Conservation (phyloP, 2,113 vertebrate species). For the Junco hyemalis region DNA sequence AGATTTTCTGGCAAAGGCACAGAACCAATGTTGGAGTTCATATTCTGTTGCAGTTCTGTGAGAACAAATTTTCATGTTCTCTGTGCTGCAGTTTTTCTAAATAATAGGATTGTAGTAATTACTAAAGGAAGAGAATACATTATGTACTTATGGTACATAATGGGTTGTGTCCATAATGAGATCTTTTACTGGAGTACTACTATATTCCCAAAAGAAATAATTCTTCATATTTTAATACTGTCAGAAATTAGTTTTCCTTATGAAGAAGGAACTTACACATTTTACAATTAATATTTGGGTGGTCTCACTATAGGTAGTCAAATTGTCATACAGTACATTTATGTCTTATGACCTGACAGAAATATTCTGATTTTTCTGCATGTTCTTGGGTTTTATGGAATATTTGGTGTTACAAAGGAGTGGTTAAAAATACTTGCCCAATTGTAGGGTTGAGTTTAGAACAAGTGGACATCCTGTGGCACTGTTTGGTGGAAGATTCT, state of each 20-base stretch:
- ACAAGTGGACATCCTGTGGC: conserved; percentile 98
- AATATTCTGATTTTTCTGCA: neutral
- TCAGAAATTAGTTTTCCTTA: neutral
- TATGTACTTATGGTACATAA: neutral
- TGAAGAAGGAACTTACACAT: neutral
- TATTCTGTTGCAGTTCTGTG: neutral
- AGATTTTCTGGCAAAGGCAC: neutral
- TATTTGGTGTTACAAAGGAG: neutral
- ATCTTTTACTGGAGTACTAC: neutral
- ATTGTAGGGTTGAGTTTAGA: conserved; percentile 92
- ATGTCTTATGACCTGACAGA: neutral
- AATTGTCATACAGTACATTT: neutral
- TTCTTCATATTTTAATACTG: neutral
- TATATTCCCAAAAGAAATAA: neutral
- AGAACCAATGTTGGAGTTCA: neutral
- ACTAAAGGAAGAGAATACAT: neutral
- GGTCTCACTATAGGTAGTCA: neutral
- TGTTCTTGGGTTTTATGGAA: neutral
- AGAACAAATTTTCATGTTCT: neutral
- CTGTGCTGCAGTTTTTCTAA: neutral
- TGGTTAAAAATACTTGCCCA: neutral
- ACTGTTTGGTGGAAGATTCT: conserved; percentile 95
- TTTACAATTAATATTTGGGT: neutral
- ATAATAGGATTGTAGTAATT: neutral
- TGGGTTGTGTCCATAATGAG: neutral